Percentiles rank a stretch among this genome's conserved stretches.
Conservation (phyloP, 30 jellyfish, hydroid and myxozoan species). For the Chironex yamaguchii region DNA sequence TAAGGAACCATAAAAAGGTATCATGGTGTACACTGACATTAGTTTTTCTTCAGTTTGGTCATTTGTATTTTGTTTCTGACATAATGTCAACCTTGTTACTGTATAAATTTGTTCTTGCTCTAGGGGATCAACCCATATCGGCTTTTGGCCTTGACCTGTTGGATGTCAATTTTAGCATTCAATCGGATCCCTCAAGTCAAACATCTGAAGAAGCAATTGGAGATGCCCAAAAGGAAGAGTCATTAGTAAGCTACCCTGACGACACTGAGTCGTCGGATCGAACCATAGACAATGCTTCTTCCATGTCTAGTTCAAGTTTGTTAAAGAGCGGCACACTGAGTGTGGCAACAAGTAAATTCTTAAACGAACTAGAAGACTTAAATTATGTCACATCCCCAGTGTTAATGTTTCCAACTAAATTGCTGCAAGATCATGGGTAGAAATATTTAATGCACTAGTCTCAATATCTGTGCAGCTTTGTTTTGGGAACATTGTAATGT, state of each 20-base stretch:
- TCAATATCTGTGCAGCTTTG: too few species aligned
- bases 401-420: not conserved
- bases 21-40: too few species aligned
- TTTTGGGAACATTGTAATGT: too few species aligned
- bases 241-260: not conserved
- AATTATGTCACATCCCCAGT: not conserved
- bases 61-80: too few species aligned
- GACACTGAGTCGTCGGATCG: not conserved
- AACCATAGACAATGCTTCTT: not conserved
- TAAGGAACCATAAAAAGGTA: too few species aligned
- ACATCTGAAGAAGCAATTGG: not conserved
- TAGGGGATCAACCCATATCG: not conserved
- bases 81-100: too few species aligned
- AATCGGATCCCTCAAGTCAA: not conserved
- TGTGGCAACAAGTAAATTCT: not conserved
- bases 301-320: not conserved
- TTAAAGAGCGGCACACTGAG: not conserved
- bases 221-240: not conserved
- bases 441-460: too few species aligned
- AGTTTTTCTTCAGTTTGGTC: too few species aligned
- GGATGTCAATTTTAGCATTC: not conserved
- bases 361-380: not conserved
- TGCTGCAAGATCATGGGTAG: not conserved
- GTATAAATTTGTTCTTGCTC: too few species aligned
- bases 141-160: not conserved